Evolutionary conservation across 2,113 vertebrate genomes (phyloP), one percentile per base, ranked within the genome.

Genomic region (Daboia siamensis): DNA sequence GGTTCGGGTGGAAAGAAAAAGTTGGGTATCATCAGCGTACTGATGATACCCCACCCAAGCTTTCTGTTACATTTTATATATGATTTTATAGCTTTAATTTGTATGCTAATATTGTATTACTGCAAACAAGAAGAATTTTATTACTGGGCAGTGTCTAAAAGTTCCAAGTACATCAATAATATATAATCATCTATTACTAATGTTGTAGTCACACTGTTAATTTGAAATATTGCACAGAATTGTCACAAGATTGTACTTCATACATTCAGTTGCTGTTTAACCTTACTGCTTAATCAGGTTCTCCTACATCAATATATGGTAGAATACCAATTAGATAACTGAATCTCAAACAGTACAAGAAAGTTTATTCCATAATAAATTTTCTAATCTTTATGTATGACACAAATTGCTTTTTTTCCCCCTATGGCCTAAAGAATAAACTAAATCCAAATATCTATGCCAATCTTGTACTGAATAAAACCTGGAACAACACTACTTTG

Each of bases 71-170:
- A 64, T 89, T 89, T 89, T 89, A 48, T 48, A 61, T 61, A 64
- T 64, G 12, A 39, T 89, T 89, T 89, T 51, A 89, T 89, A 57
- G 57, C 21, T 56, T 39, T 88, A 59, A 64, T 89, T 61, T 61
- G 88, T 89, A 64, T 89, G 59, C 61, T 64, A 89, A 89, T 89
- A 89, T 89, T 89, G 64, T 89, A 89, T 64, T 26, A 89, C 26
- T 46, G 13, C 17, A 61, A 48, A 26, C 6, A 44, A 46, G 13
- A 56, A 46, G 44, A 89, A 89, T 21, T 61, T 89, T 48, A 44
- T 89, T 48, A 64, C 26, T 89, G 88, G 88, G 57, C 57, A 61
- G 56, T 59, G 44, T 48, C 44, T 48, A 89, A 46, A 89, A 46
- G 88, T 12, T 61, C 39, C 59, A 89, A 61, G 26, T 59, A 39